Conservation (phyloP, 2,888 invertebrate genomes). For the Microlaimidae sp. region DNA sequence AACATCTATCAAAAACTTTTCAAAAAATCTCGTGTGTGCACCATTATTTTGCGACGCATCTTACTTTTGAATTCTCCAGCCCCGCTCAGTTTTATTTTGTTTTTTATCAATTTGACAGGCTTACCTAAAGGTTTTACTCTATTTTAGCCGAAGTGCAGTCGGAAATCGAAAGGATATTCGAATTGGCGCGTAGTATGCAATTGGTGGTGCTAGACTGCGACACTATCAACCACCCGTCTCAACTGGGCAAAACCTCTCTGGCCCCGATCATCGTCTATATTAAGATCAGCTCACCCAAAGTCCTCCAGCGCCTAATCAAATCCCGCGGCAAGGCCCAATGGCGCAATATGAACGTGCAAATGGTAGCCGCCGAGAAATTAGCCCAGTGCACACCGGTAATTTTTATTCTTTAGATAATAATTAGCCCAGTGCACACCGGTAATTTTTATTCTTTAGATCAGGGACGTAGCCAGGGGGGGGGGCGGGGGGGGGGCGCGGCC, state of each 20-base stretch:
- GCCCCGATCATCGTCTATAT: constrained; percentile 97
- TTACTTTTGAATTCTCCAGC: too few relatives aligned
- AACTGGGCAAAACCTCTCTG: constrained; percentile 87
- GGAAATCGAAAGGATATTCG: constrained; percentile 98
- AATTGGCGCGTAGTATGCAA: constrained; percentile 80
- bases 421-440: constrained; percentile 68
- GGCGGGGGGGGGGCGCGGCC: too few relatives aligned
- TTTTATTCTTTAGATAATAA: too few relatives aligned
- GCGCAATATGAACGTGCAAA: constrained; percentile 91
- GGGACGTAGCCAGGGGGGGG: too few relatives aligned
- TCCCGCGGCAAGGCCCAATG: constrained; percentile 95
- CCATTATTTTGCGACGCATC: too few relatives aligned
- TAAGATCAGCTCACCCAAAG: constrained; percentile 97
- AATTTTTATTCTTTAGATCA: too few relatives aligned
- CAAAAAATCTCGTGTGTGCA: too few relatives aligned
- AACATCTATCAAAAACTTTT: too few relatives aligned
- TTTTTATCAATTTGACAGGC: too few relatives aligned
- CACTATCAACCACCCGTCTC: constrained; percentile 98
- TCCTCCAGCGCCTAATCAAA: constrained; percentile 88
- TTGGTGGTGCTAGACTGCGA: constrained; percentile 93
- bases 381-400: constrained; percentile 73
- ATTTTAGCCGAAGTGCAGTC: constrained; percentile 65
- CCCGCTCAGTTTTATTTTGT: too few relatives aligned
- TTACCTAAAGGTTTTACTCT: too few relatives aligned
- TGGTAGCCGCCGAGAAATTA: constrained; percentile 97